Conservation (phyloP, 2,113 vertebrate genomes). For the Mirza zaza region DNA sequence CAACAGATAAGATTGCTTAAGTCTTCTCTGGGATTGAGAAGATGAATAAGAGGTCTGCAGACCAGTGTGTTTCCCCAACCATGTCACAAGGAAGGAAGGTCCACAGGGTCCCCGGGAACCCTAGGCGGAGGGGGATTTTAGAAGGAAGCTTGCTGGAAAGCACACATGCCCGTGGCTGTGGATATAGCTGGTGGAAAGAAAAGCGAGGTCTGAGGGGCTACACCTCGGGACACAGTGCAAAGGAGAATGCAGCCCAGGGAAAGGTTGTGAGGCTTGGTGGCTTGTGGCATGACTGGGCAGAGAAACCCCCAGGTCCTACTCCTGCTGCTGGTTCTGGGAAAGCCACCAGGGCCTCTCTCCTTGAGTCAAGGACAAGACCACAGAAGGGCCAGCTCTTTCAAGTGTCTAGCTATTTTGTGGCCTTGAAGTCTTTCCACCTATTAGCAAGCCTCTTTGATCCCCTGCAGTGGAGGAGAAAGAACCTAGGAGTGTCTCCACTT, state of each 20-base stretch:
- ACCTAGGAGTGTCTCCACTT: neutral
- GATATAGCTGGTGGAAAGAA: neutral
- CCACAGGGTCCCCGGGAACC: neutral
- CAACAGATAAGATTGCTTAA: conserved; percentile 36
- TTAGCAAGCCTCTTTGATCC: neutral
- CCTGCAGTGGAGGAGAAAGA: neutral
- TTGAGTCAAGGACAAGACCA: neutral
- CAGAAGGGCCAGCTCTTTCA: neutral
- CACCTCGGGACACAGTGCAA: accelerated
- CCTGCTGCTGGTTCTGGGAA: neutral
- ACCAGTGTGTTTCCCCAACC: conserved; percentile 55
- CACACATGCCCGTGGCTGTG: neutral
- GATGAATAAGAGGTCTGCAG: conserved; percentile 58
- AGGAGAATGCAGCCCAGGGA: neutral
- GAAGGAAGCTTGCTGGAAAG: conserved; percentile 55
- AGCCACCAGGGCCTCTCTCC: neutral
- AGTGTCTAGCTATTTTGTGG: neutral
- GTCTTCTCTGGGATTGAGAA: neutral
- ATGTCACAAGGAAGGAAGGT: conserved; percentile 60
- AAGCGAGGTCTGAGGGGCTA: neutral
- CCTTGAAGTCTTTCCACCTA: neutral
- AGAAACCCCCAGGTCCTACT: neutral
- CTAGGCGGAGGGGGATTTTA: conserved; percentile 54
- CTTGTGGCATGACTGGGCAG: neutral
- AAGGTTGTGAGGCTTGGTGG: neutral